Base-by-base conservation (phyloP, 2,113 vertebrate species). In the Scartelaos histophorus region DNA sequence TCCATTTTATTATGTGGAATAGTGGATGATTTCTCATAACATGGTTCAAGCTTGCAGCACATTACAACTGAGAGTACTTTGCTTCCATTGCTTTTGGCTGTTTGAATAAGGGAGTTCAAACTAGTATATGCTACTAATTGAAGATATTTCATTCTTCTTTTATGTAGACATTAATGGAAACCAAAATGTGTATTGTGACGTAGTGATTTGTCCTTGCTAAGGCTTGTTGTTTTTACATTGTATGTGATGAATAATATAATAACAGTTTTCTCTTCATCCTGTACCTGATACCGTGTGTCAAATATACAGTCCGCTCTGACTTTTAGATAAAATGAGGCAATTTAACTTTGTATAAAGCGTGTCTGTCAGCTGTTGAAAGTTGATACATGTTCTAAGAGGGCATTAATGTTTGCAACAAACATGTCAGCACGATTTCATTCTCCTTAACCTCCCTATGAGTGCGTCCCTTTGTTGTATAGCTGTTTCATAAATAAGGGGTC, bases 401-500 rank as follows among this genome's bases (percentile, higher is more conserved):
- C 66, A 49, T 75, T 66, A 38, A 51, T 3, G 3, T 22, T 51
- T 19, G 51, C 66, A 34, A 51, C 49, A 57, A 21, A 70, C 51
- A 35, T 15, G 10, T 76, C 53, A 49, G 46, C 35, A 17, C 22
- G 24, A 34, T 78, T 75, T 73, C 19, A 71, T 66, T 73, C 65
- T 66, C n/a, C 38, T 5, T 74, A 67, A 76, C 76, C 81, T 81
- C 17, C 16, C 54, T 58, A 56, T 82, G 70, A 72, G 38, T 58
- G 60, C 70, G 58, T 74, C 80, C 81, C 73, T 78, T 83, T 86
- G 75, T 76, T 56, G 65, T 21, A 49, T 73, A 72, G 65, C 64
- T 57, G 47, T 46, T 24, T 80, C 70, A 80, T 88, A 72, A 79
- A 77, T 65, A 72, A 38, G 35, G 70, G 83, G 76, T 78, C 70